Evolutionary conservation across 2,888 invertebrate genomes (phyloP).

Genomic region (Sarcophaga carnaria): DNA sequence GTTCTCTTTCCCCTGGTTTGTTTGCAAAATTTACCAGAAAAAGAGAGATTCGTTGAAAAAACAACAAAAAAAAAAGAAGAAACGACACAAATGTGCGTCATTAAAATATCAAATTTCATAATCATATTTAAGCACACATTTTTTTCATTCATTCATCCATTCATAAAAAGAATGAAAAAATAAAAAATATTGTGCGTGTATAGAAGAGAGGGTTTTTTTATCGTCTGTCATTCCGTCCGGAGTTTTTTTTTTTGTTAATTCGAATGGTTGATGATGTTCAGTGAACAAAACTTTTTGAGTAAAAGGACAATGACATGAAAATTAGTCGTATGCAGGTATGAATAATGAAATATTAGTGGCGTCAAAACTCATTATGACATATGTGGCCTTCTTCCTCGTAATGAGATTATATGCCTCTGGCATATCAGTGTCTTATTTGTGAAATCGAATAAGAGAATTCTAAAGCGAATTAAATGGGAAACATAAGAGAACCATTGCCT

Average conservation of each 20-base stretch:
- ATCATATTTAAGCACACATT: constrained; percentile 29
- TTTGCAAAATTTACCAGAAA: constrained; percentile 50
- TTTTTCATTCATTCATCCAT: constrained; percentile 42
- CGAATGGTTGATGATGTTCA: constrained; percentile 36
- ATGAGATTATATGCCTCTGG: too few relatives aligned
- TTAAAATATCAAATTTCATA: constrained; percentile 68
- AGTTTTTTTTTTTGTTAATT: background rate
- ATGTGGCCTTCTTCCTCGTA: background rate
- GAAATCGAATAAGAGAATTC: too few relatives aligned
- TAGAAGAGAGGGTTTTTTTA: constrained; percentile 4
- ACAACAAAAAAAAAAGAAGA: constrained; percentile 8
- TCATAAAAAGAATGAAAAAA: constrained; percentile 1
- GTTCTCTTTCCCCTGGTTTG: background rate
- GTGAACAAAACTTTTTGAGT: constrained; percentile 14
- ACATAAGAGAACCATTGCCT: too few relatives aligned
- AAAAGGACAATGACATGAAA: constrained; percentile 55
- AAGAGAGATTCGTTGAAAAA: constrained; percentile 20
- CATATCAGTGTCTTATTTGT: too few relatives aligned
- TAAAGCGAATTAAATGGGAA: too few relatives aligned
- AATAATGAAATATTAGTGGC: background rate
- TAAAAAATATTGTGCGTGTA: background rate
- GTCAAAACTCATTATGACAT: background rate
- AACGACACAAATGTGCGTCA: constrained; percentile 22
- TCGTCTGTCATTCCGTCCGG: background rate
- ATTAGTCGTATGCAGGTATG: background rate